These are phyloP conservation scores for Florisuga fusca DNA, from an alignment of 2,797 vertebrate genomes.

Conservation along the genomic window DNA sequence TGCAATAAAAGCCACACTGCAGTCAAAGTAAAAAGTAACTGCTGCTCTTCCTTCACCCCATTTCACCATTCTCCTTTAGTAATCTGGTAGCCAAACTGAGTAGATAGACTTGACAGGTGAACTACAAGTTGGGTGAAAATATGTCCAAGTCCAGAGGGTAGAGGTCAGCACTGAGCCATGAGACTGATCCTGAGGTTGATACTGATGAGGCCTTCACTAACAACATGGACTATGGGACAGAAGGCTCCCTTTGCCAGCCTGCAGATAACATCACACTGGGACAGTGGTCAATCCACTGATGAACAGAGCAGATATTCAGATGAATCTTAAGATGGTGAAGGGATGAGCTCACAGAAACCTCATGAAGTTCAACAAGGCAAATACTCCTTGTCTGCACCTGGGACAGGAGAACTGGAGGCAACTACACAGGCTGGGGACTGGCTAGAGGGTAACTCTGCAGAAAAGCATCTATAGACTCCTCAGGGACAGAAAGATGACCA, in stretches of 20 bases:
- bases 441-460: not conserved
- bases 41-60: not conserved
- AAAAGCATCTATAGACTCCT: not conserved
- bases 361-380: not conserved
- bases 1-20: not conserved
- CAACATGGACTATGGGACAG: not conserved
- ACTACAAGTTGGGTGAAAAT: not conserved
- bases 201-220: not conserved
- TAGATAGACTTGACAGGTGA: not conserved
- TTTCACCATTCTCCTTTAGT: not conserved
- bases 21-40: not conserved
- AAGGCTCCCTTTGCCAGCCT: not conserved
- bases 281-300: not conserved
- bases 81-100: not conserved
- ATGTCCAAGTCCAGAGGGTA: not conserved
- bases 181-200: not conserved
- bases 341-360: not conserved
- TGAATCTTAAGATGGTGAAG: not conserved
- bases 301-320: not conserved
- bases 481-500: not conserved
- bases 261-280: not conserved
- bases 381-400: not conserved
- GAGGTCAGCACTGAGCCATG: not conserved
- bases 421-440: not conserved
- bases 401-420: not conserved